These are phyloP conservation scores for Branchinecta lynchi DNA, from an alignment of 1,140 invertebrate genomes.

Conservation along the genomic window DNA sequence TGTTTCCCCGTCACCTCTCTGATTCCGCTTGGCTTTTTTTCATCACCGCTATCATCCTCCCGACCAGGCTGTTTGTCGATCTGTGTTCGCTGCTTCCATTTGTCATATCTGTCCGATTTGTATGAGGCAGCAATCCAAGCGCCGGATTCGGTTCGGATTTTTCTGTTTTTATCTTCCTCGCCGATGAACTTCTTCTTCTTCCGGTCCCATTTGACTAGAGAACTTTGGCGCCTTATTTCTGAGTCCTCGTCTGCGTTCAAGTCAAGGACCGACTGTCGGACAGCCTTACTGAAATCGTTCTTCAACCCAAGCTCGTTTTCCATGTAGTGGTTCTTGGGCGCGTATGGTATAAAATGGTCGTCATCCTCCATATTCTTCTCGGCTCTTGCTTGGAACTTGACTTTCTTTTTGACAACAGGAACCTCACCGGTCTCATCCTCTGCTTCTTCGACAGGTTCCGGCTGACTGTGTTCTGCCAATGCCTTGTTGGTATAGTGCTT, in stretches of 20 bases:
- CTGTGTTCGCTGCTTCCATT: constrained; percentile 73
- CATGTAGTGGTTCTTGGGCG: constrained; percentile 63
- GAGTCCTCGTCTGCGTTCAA: constrained; percentile 59
- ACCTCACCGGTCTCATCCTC: constrained; percentile 32
- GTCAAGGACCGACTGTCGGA: constrained; percentile 55
- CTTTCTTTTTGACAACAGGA: constrained; percentile 24
- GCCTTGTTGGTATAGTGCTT: constrained; percentile 22
- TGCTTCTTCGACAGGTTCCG: constrained; percentile 35
- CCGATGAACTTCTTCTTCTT: constrained; percentile 81
- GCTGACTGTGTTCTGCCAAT: not conserved
- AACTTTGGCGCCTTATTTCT: constrained; percentile 39
- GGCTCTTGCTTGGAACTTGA: constrained; percentile 27
- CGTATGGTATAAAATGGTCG: constrained; percentile 74
- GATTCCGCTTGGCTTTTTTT: constrained; percentile 10
- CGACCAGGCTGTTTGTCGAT: constrained; percentile 41
- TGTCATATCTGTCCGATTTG: constrained; percentile 71
- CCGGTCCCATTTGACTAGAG: constrained; percentile 63
- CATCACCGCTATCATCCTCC: constrained; percentile 40
- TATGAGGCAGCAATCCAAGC: constrained; percentile 83
- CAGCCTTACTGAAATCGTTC: constrained; percentile 54
- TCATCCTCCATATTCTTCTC: constrained; percentile 40
- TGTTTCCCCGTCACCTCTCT: not conserved
- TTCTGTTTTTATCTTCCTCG: constrained; percentile 46
- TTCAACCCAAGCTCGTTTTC: constrained; percentile 66
- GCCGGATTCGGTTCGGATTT: constrained; percentile 88